These are phyloP conservation scores for Pherbina coryleti DNA, from an alignment of 2,888 invertebrate species.

Conservation along the genomic window DNA sequence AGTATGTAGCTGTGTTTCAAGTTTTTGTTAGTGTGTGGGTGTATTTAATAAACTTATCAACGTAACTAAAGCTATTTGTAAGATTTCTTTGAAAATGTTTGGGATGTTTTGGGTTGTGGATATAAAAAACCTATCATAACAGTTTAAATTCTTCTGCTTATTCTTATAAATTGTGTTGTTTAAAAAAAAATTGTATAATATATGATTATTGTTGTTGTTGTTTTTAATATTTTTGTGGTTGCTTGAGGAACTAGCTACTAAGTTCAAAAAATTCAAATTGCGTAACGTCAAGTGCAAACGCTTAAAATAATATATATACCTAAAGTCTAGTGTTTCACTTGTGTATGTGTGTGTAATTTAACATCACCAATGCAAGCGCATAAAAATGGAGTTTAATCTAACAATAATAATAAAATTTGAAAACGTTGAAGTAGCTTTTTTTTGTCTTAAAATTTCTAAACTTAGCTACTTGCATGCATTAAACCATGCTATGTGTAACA, in stretches of 20 bases:
- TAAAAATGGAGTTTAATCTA: too few species aligned
- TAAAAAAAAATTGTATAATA: not conserved
- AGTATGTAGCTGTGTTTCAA: not conserved
- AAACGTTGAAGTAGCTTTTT: too few species aligned
- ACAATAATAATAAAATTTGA: too few species aligned
- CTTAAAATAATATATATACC: not conserved
- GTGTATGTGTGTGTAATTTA: too few species aligned
- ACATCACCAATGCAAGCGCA: too few species aligned
- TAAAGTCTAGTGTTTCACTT: not conserved
- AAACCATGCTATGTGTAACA: too few species aligned
- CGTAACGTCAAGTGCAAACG: not conserved
- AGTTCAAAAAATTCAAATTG: conserved; percentile 20
- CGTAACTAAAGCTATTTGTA: not conserved
- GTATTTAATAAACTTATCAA: not conserved
- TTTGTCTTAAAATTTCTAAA: too few species aligned
- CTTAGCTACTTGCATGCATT: too few species aligned
- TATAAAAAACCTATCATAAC: not conserved
- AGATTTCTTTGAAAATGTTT: not conserved
- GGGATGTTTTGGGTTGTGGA: not conserved
- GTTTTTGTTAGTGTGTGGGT: not conserved
- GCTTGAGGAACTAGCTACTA: conserved; percentile 4
- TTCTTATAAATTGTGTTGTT: not conserved
- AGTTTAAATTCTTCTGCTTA: not conserved
- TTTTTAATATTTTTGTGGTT: conserved; percentile 4
- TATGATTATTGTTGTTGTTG: conserved; percentile 7